phyloP scores from a whole-genome alignment of 1,140 invertebrate genomes.

The Brachionus angularis region DNA sequence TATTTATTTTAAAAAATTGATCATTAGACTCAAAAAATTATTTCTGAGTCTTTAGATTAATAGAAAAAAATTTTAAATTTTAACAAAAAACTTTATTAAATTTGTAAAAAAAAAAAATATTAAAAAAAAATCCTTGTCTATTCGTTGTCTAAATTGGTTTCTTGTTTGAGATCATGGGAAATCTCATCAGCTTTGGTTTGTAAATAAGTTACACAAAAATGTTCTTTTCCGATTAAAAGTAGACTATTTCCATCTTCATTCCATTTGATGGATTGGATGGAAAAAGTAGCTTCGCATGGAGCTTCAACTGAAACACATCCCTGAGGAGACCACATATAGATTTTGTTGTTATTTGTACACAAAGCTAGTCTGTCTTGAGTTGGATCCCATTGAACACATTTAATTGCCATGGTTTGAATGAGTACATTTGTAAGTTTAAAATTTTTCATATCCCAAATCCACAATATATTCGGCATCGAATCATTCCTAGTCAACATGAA shows the following conservation, averaged over 20 bases:
- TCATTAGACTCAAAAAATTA: too few relatives aligned
- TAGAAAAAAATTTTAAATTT: too few relatives aligned
- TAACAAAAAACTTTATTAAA: too few relatives aligned
- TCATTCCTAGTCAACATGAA: slow-evolving; percentile 57
- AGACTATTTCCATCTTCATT: slow-evolving; percentile 52
- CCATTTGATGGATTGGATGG: slow-evolving; percentile 52
- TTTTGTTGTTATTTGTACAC: slow-evolving; percentile 55
- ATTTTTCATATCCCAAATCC: slow-evolving; percentile 56
- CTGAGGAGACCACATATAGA: slow-evolving; percentile 59
- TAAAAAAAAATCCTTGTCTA: too few relatives aligned
- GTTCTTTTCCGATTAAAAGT: slow-evolving; percentile 52
- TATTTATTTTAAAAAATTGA: too few relatives aligned
- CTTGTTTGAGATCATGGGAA: too few relatives aligned
- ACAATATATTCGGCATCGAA: slow-evolving; percentile 55
- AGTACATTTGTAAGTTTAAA: slow-evolving; percentile 51
- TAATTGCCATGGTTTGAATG: slow-evolving; percentile 53
- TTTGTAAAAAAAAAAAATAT: too few relatives aligned
- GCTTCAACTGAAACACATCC: slow-evolving; percentile 55
- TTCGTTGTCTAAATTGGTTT: too few relatives aligned
- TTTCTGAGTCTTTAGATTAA: too few relatives aligned
- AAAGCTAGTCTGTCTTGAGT: slow-evolving; percentile 51
- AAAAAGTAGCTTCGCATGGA: slow-evolving; percentile 55
- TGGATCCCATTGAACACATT: slow-evolving; percentile 56
- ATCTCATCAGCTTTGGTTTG: slow-evolving; percentile 17
- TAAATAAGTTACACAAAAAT: slow-evolving; percentile 51